phyloP scores from a whole-genome alignment of 2,113 vertebrate genomes.

The Sterna hirundo region DNA sequence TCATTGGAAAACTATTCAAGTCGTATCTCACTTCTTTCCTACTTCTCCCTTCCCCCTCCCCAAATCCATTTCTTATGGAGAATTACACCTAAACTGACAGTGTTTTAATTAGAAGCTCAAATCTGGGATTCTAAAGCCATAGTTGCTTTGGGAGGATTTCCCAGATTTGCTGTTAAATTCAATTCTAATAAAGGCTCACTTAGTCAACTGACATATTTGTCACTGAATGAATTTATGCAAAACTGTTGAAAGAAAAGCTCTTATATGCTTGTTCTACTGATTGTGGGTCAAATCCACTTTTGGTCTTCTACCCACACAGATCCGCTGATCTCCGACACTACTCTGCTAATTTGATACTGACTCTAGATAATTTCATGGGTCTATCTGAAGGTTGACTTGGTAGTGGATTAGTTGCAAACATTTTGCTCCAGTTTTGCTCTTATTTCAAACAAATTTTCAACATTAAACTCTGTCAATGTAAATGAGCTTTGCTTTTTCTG shows the following conservation, averaged over 20 bases:
- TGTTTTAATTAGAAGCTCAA: constrained; percentile 71
- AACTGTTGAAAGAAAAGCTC: constrained; percentile 13
- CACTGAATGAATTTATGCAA: constrained; percentile 34
- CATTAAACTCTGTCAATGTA: background rate
- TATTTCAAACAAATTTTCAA: background rate
- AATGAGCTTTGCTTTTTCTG: background rate
- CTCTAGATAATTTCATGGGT: background rate
- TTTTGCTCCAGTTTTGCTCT: background rate
- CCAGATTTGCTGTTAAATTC: constrained; percentile 62
- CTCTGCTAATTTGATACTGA: background rate
- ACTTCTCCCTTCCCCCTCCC: background rate
- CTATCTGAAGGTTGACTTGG: background rate
- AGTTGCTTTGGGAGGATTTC: constrained; percentile 63
- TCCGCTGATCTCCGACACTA: background rate
- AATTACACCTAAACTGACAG: constrained; percentile 64
- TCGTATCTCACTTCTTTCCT: background rate
- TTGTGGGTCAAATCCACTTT: constrained; percentile 38
- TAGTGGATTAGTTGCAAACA: background rate
- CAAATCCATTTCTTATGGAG: constrained; percentile 34
- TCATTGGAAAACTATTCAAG: constrained; percentile 6
- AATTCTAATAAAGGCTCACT: constrained; percentile 53
- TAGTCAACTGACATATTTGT: constrained; percentile 50
- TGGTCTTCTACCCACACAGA: constrained; percentile 9
- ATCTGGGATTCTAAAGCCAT: constrained; percentile 54
- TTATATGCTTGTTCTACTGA: background rate